Evolutionary conservation across 2,888 invertebrate species (phyloP), one percentile per base, ranked within the genome.

Genomic region (Ormyrus rosae): DNA sequence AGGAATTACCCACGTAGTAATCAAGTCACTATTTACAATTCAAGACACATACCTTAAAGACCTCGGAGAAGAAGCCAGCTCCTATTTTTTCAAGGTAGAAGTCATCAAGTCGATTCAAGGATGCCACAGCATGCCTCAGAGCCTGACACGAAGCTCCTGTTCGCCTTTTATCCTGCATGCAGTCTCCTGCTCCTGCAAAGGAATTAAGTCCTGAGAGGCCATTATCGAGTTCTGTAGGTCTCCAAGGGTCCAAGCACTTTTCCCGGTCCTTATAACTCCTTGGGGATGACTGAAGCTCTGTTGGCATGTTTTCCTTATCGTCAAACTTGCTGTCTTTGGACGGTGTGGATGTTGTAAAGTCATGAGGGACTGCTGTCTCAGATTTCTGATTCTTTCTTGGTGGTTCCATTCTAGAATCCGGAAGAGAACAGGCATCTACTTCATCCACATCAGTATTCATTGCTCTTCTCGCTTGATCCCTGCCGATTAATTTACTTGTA

Each of bases 51-150:
- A 98, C 99, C 96, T 98, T 98, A 92, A 96, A 98, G 83, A 99
- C 98, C 92, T 98, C 97, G 5, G 98, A 98, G 93, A 98, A 99
- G 92, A 99, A 99, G 83, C 99, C 99, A 71, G 95, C 93, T 68
- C 98, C 99, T 88, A 99, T 96, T 92, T 96, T 96, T 91, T 98
- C 98, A 90, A 96, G 94, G 85, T 95, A 93, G 91, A 99, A 98
- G 93, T 99, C 98, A 92, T 98, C 98, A 85, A 98, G 94, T 64
- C 98, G 95, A 90, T 97, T 96, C 74, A 99, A 93, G 63, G 96
- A 96, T 69, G 97, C 96, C 77, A 98, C 97, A 68, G 98, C 98
- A 86, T 97, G 96, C 89, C 96, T 94, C 73, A 98, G 92, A 61
- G 98, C 98, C 86, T 96, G 95, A 91, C 97, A 98, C 5, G 98